These are phyloP conservation scores for Plagodis dolabraria DNA, from an alignment of 2,888 invertebrate genomes.

Conservation along the genomic window DNA sequence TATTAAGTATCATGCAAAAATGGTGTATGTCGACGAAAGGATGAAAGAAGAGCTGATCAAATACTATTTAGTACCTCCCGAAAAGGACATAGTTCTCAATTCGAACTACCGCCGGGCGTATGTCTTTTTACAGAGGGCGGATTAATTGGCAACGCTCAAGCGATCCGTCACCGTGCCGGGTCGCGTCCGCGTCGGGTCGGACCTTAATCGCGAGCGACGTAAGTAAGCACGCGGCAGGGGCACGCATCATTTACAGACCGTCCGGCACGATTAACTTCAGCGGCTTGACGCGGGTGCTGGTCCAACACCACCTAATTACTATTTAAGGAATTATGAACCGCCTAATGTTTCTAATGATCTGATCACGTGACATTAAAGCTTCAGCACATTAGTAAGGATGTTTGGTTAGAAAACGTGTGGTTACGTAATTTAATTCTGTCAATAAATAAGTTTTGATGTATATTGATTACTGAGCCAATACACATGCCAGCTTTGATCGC, in stretches of 20 bases:
- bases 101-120: not conserved
- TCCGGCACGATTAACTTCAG: conserved; percentile 68
- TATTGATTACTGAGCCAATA: not conserved
- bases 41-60: too few species aligned
- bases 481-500: too few species aligned
- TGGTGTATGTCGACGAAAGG: too few species aligned
- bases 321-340: conserved; percentile 56
- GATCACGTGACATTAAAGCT: conserved; percentile 54
- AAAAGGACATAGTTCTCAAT: conserved; percentile 5
- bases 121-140: conserved; percentile 12
- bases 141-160: conserved; percentile 36
- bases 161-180: conserved; percentile 63
- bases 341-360: conserved; percentile 46
- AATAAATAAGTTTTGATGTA: conserved; percentile 8
- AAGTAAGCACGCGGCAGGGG: conserved; percentile 63
- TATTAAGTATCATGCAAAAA: too few species aligned
- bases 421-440: conserved; percentile 14
- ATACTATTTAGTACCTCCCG: not conserved
- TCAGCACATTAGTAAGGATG: conserved; percentile 47
- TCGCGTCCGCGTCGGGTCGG: conserved; percentile 20
- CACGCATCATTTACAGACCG: conserved; percentile 79
- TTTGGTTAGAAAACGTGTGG: conserved; percentile 34
- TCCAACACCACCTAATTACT: conserved; percentile 61
- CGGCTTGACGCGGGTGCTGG: conserved; percentile 67
- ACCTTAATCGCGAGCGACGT: conserved; percentile 73